Conservation (phyloP, 2,113 vertebrate genomes). For the Diadophis punctatus region DNA sequence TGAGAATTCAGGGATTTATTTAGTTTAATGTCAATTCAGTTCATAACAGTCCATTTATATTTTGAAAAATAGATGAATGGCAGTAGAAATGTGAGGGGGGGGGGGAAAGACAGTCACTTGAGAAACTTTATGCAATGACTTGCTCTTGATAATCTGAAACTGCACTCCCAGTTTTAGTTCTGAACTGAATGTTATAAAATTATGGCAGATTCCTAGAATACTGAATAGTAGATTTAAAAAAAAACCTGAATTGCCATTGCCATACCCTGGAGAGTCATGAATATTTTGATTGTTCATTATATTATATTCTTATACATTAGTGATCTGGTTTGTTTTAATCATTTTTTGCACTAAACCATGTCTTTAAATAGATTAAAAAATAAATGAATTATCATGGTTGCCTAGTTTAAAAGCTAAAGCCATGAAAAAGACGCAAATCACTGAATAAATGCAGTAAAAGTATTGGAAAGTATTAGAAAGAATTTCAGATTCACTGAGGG, state of each 20-base stretch:
- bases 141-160: background rate
- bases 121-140: background rate
- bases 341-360: background rate
- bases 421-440: background rate
- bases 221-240: background rate
- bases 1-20: background rate
- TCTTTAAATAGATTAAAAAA: background rate
- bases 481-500: background rate
- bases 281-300: background rate
- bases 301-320: background rate
- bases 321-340: background rate
- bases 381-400: background rate
- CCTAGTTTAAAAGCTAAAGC: background rate
- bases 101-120: background rate
- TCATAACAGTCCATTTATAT: background rate
- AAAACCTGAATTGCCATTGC: background rate
- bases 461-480: background rate
- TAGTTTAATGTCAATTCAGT: background rate
- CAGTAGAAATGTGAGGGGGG: background rate
- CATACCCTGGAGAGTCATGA: background rate
- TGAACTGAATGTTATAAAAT: background rate
- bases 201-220: background rate
- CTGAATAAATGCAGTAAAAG: background rate
- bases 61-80: background rate
- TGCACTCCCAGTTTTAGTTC: background rate